Evolutionary conservation across 2,113 vertebrate genomes (phyloP).

Genomic region (Fregetta grallaria): DNA sequence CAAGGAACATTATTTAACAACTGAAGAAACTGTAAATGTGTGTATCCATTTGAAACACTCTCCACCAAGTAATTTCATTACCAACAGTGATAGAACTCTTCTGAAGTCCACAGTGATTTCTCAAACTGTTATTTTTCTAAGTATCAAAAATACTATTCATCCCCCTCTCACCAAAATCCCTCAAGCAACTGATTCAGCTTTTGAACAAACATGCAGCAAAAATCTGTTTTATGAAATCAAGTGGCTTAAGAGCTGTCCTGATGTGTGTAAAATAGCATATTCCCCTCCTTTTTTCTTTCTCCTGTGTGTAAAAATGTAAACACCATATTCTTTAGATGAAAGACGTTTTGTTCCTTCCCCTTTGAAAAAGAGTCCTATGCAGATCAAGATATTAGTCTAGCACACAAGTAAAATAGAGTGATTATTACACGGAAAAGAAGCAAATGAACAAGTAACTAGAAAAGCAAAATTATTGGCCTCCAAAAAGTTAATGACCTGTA

Average conservation of each 20-base stretch:
- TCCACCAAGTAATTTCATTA: not conserved
- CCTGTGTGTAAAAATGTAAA: not conserved
- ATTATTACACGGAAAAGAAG: not conserved
- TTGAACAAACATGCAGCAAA: not conserved
- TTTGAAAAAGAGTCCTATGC: not conserved
- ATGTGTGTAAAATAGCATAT: not conserved
- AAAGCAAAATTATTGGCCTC: not conserved
- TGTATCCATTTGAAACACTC: not conserved
- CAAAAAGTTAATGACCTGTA: not conserved
- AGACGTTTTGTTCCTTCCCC: not conserved
- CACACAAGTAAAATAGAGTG: not conserved
- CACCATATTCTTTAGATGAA: not conserved
- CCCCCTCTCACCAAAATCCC: not conserved
- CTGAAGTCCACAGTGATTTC: not conserved
- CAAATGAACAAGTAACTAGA: not conserved
- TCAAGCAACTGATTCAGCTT: not conserved
- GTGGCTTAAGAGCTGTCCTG: not conserved
- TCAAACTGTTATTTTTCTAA: not conserved
- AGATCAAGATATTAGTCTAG: not conserved
- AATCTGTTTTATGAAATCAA: not conserved
- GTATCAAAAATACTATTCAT: not conserved
- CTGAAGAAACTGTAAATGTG: not conserved
- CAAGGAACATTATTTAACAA: not conserved
- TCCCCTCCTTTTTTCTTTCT: not conserved
- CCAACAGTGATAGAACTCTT: not conserved